These are phyloP conservation scores for Anoura caudifer DNA, from an alignment of 2,113 vertebrate species.

Conservation along the genomic window DNA sequence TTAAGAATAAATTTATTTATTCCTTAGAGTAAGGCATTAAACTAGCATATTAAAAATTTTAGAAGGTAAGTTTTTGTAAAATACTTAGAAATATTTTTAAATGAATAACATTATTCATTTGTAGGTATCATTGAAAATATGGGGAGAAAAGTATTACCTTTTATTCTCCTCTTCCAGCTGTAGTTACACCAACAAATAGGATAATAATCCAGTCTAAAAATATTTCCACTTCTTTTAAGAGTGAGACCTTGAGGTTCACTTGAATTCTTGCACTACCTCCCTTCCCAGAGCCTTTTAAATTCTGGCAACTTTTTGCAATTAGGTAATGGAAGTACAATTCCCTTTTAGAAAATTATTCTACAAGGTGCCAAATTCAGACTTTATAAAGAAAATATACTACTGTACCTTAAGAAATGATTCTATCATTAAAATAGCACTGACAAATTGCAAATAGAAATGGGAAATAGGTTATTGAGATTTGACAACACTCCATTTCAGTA, in stretches of 20 bases:
- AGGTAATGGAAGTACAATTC: slow-evolving; percentile 77
- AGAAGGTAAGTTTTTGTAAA: slow-evolving; percentile 41
- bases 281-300: slow-evolving; percentile 51
- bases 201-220: slow-evolving; percentile 56
- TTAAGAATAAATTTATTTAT: not conserved
- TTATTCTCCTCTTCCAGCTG: slow-evolving; percentile 50
- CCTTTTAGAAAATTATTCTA: slow-evolving; percentile 63
- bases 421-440: slow-evolving; percentile 28
- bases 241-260: slow-evolving; percentile 49
- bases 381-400: slow-evolving; percentile 37
- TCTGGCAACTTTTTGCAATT: slow-evolving; percentile 72
- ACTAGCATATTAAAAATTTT: slow-evolving; percentile 11
- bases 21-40: not conserved
- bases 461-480: not conserved
- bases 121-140: slow-evolving; percentile 14
- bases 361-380: slow-evolving; percentile 59
- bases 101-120: slow-evolving; percentile 35
- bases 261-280: slow-evolving; percentile 40
- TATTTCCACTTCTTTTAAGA: slow-evolving; percentile 72
- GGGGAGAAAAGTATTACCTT: not conserved
- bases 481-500: not conserved
- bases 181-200: slow-evolving; percentile 67
- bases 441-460: not conserved
- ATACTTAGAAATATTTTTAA: not conserved
- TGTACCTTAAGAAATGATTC: slow-evolving; percentile 19